phyloP scores from a whole-genome alignment of 2,888 invertebrate genomes.

The Luperina testacea region DNA sequence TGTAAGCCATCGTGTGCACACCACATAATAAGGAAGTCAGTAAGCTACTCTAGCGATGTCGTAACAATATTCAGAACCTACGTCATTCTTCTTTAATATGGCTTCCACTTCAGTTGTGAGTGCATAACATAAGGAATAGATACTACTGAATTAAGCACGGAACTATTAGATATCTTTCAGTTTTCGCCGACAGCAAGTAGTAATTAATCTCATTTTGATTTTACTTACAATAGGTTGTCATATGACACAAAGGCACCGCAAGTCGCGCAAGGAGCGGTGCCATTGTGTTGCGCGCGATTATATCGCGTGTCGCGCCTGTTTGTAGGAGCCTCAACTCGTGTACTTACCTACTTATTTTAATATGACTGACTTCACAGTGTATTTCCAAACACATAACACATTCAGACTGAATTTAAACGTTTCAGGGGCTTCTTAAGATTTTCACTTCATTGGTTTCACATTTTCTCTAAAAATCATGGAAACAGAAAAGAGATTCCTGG shows the following conservation, averaged over 20 bases:
- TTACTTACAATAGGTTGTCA: not conserved
- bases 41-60: constrained; percentile 1
- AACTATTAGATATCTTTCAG: not conserved
- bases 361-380: not conserved
- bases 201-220: not conserved
- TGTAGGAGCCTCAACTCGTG: too few relatives aligned
- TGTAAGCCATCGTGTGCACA: not conserved
- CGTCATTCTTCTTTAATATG: constrained; percentile 28
- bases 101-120: constrained; percentile 30
- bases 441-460: constrained; percentile 14
- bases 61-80: constrained; percentile 1
- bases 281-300: too few relatives aligned
- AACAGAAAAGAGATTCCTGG: not conserved
- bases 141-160: constrained; percentile 7
- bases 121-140: not conserved
- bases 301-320: too few relatives aligned
- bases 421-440: not conserved
- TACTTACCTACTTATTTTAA: not conserved
- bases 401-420: not conserved
- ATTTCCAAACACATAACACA: not conserved
- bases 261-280: too few relatives aligned
- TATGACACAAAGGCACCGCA: too few relatives aligned
- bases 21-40: constrained; percentile 5
- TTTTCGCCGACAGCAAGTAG: not conserved
- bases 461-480: not conserved